A percentile compares a stretch with the other conserved stretches of the same genome.
Conservation (phyloP, 2,797 vertebrate genomes). For the Thunnus albacares region DNA sequence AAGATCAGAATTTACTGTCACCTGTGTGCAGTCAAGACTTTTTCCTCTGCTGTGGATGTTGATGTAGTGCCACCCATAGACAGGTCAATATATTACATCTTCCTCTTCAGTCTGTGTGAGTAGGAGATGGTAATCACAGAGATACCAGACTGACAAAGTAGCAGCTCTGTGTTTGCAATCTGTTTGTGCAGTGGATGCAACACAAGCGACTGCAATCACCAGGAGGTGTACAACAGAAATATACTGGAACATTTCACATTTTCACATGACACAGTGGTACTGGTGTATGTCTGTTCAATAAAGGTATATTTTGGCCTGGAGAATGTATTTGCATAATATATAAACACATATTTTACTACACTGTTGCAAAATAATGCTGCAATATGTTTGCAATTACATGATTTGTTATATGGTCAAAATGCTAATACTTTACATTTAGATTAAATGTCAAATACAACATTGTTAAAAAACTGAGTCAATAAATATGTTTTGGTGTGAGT, state of each 20-base stretch:
- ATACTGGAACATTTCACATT: background rate
- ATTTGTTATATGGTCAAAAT: background rate
- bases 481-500: too few relatives aligned
- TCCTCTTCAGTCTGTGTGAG: conserved; percentile 24
- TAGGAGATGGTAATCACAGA: conserved; percentile 28
- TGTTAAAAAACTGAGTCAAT: background rate
- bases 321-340: conserved; percentile 12
- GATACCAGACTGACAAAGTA: conserved; percentile 28
- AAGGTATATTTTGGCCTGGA: background rate
- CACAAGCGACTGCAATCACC: background rate
- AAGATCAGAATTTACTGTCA: background rate
- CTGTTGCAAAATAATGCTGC: background rate
- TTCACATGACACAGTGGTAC: background rate
- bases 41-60: conserved; percentile 44
- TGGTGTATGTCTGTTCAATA: background rate
- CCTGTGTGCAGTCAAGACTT: conserved; percentile 1
- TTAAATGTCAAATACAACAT: too few relatives aligned
- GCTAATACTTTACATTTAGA: background rate
- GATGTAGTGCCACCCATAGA: conserved; percentile 73
- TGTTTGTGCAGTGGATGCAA: background rate
- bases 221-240: conserved; percentile 26
- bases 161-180: background rate
- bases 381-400: background rate
- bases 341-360: background rate
- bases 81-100: conserved; percentile 59